Evolutionary conservation across 2,797 vertebrate genomes (phyloP).

Genomic region (Enteromius radiatus): DNA sequence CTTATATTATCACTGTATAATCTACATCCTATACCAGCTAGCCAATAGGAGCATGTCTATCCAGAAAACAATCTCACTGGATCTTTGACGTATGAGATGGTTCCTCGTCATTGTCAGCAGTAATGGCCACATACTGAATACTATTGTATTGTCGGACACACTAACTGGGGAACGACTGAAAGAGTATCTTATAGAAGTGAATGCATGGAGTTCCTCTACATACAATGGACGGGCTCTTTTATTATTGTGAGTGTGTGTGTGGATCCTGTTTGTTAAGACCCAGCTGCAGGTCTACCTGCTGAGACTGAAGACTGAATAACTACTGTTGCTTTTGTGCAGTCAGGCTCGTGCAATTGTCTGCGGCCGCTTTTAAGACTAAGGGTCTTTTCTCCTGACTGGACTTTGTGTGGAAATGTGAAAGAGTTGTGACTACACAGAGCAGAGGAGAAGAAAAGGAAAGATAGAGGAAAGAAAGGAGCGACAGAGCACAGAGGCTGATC

Average conservation of each 20-base stretch:
- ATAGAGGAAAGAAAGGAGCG: conserved; percentile 35
- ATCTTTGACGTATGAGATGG: conserved; percentile 47
- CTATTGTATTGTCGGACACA: conserved; percentile 49
- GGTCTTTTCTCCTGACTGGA: conserved; percentile 71
- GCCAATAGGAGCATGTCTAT: conserved; percentile 1
- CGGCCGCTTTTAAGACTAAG: conserved; percentile 59
- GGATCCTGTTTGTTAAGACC: conserved; percentile 82
- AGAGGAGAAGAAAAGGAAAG: conserved; percentile 33
- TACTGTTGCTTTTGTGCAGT: conserved; percentile 78
- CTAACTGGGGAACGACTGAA: conserved; percentile 61
- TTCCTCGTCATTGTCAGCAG: conserved; percentile 47
- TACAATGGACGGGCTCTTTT: conserved; percentile 70
- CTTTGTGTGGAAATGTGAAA: conserved; percentile 74
- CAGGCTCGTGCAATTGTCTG: conserved; percentile 72
- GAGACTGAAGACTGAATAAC: conserved; percentile 76
- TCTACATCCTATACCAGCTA: conserved; percentile 2
- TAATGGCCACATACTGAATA: conserved; percentile 50
- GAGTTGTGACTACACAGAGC: conserved; percentile 47
- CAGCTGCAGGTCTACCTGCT: conserved; percentile 77
- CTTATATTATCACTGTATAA: background rate
- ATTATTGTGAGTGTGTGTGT: conserved; percentile 60
- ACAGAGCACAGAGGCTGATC: conserved; percentile 51
- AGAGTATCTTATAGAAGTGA: conserved; percentile 74
- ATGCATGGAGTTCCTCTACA: conserved; percentile 71
- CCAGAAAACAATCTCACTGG: conserved; percentile 15